These are phyloP conservation scores for Planococcus citri DNA, from an alignment of 1,140 invertebrate species.

Conservation along the genomic window DNA sequence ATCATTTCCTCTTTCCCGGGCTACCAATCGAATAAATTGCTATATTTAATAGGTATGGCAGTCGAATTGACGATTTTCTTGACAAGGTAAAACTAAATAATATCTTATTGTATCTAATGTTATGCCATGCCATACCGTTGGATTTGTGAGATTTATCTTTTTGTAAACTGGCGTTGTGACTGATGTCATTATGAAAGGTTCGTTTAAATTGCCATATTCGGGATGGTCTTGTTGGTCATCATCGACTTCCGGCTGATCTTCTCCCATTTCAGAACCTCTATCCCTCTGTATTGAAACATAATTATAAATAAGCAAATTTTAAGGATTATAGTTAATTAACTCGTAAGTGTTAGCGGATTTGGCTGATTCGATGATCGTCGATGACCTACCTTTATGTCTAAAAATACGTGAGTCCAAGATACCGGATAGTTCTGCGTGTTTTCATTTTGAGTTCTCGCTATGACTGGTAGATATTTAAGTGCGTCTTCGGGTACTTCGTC, in stretches of 20 bases:
- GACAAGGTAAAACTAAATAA: no score
- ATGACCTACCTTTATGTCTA: conserved; percentile 57
- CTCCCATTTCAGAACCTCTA: no score
- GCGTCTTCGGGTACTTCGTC: conserved; percentile 90
- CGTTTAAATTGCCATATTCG: background rate
- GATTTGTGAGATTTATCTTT: no score
- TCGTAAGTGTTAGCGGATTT: no score
- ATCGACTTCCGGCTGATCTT: no score
- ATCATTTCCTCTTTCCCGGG: conserved; percentile 45
- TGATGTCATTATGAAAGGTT: conserved; percentile 2
- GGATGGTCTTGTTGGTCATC: background rate
- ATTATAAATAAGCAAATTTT: no score
- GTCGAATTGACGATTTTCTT: no score
- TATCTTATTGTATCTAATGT: no score
- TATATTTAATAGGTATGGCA: background rate
- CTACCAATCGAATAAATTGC: background rate
- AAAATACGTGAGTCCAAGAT: conserved; percentile 80
- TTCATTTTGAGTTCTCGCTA: conserved; percentile 74
- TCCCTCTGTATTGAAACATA: background rate
- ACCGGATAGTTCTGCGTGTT: conserved; percentile 60
- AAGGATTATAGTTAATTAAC: no score
- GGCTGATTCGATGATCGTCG: background rate
- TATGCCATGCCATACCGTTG: no score
- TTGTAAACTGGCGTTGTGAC: background rate
- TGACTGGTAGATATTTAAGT: conserved; percentile 79